Percentiles rank a stretch among this genome's conserved stretches.
Conservation (phyloP, 1,140 invertebrate genomes). For the Sycophaga agraensis region DNA sequence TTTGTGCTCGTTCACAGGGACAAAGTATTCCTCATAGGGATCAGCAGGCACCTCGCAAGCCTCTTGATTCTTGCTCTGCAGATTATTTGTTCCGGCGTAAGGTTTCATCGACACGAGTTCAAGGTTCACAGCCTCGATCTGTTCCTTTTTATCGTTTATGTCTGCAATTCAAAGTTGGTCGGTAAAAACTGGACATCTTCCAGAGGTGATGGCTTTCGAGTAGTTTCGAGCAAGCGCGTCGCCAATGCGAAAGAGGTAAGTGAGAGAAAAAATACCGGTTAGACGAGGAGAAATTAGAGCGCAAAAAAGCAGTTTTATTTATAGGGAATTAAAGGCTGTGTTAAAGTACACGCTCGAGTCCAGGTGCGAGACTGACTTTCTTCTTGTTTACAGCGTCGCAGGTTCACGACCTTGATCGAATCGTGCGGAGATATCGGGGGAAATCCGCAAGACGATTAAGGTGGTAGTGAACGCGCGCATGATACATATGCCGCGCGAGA, state of each 20-base stretch:
- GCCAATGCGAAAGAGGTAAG: neutral
- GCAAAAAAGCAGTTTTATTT: neutral
- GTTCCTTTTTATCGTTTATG: constrained; percentile 51
- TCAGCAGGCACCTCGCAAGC: constrained; percentile 67
- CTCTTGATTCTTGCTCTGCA: constrained; percentile 71
- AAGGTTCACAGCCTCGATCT: constrained; percentile 74
- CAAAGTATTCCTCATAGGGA: constrained; percentile 80
- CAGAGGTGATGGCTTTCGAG: neutral
- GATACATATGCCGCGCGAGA: neutral
- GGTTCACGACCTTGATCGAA: constrained; percentile 19
- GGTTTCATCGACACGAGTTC: constrained; percentile 78
- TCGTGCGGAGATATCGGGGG: constrained; percentile 6
- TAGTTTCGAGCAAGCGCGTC: neutral
- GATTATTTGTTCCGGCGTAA: constrained; percentile 59
- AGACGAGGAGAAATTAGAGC: neutral
- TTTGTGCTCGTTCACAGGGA: constrained; percentile 79
- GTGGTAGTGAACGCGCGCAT: neutral
- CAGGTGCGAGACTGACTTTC: neutral
- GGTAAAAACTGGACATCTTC: no score
- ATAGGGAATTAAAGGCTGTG: neutral
- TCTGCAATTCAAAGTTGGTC: constrained; percentile 34
- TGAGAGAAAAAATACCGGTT: neutral
- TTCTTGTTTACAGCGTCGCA: neutral
- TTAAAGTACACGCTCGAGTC: neutral
- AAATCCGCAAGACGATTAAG: constrained; percentile 9